phyloP scores from a whole-genome alignment of 1,140 invertebrate species.

The Drosophila sproati region DNA sequence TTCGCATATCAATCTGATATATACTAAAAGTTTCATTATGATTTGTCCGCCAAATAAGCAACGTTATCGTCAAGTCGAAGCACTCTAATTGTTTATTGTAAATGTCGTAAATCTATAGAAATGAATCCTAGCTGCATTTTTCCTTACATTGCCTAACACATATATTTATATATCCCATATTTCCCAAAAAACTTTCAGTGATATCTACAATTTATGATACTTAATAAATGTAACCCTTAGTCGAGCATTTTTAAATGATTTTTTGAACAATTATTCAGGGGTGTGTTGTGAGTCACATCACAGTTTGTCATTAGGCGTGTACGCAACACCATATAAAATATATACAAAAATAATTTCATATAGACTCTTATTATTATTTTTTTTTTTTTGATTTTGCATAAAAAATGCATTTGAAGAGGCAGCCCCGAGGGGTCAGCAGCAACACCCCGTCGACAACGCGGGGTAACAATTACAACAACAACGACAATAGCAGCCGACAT shows the following conservation, averaged over 20 bases:
- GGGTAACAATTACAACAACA: slow-evolving; percentile 23
- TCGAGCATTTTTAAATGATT: slow-evolving; percentile 10
- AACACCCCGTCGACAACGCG: slow-evolving; percentile 37
- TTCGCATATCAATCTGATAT: too few relatives aligned
- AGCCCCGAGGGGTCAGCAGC: slow-evolving; percentile 29
- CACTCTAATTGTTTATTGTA: too few relatives aligned
- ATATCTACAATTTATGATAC: not conserved
- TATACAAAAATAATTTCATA: slow-evolving; percentile 10
- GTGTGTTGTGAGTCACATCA: slow-evolving; percentile 43
- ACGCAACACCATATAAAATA: slow-evolving; percentile 53
- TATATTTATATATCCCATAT: too few relatives aligned
- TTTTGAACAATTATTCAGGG: slow-evolving; percentile 31
- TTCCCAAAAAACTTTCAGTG: not conserved
- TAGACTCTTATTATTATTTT: not conserved
- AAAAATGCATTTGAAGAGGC: slow-evolving; percentile 55
- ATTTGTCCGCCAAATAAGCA: too few relatives aligned
- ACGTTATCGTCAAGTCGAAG: too few relatives aligned
- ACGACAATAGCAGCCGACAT: slow-evolving; percentile 1
- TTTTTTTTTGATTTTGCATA: slow-evolving; percentile 54
- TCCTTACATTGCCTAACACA: too few relatives aligned
- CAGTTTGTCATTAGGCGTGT: slow-evolving; percentile 63
- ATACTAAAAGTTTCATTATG: too few relatives aligned
- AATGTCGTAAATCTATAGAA: too few relatives aligned
- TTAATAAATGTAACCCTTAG: not conserved
- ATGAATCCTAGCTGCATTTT: too few relatives aligned